Conservation (phyloP, 2,113 vertebrate genomes). For the Semnornis frantzii region DNA sequence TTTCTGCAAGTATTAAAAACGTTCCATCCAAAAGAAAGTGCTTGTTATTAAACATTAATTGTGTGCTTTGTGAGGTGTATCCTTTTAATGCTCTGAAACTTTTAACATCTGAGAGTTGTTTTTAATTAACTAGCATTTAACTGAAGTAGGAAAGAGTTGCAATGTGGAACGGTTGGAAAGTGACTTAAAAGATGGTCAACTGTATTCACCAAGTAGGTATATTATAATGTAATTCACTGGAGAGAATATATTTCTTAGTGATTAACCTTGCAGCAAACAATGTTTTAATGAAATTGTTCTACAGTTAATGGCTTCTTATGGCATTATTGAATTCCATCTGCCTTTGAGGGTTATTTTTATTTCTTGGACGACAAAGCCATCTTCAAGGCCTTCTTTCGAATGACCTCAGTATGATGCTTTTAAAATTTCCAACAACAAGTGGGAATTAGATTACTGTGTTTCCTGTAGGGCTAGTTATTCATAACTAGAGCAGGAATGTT, state of each 20-base stretch:
- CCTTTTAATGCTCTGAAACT: not conserved
- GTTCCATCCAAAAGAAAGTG: not conserved
- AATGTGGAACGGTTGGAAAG: not conserved
- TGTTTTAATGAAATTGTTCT: not conserved
- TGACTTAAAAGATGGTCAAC: not conserved
- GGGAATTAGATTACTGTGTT: not conserved
- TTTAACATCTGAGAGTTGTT: not conserved
- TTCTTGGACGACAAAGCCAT: not conserved
- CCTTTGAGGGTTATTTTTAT: constrained; percentile 11
- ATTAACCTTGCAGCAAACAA: not conserved
- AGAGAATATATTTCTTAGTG: not conserved
- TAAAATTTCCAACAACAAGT: not conserved
- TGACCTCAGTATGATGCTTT: not conserved
- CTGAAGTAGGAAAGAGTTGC: not conserved
- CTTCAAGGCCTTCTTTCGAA: not conserved
- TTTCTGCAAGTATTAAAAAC: constrained; percentile 59
- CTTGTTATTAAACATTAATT: not conserved
- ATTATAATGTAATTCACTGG: not conserved
- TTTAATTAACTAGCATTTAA: not conserved
- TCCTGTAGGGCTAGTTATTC: not conserved
- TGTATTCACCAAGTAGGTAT: not conserved
- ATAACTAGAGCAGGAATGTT: not conserved
- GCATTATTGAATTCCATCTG: not conserved
- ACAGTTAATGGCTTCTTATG: not conserved
- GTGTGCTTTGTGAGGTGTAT: not conserved